Percentiles rank a stretch among this genome's conserved stretches.
Conservation (phyloP, 2,888 invertebrate species). For the Coelinius sp. region DNA sequence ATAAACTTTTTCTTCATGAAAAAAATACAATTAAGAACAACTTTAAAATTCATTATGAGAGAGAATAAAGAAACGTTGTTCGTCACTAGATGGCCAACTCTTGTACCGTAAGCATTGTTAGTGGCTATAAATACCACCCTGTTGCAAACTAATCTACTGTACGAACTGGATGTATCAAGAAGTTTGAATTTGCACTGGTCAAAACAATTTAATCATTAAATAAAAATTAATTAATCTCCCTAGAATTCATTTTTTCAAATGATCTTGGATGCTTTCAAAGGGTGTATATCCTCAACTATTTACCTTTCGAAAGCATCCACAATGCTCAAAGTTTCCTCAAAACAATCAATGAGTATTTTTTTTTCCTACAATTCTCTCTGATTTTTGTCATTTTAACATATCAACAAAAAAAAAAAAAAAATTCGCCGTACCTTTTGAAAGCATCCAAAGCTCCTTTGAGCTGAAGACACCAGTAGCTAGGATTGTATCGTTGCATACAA, state of each 20-base stretch:
- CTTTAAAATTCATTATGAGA: neutral
- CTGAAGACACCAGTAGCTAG: slow-evolving; percentile 99
- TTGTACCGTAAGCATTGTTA: slow-evolving; percentile 65
- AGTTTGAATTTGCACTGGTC: slow-evolving; percentile 53
- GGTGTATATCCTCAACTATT: slow-evolving; percentile 58
- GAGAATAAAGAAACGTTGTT: neutral
- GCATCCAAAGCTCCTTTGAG: slow-evolving; percentile 98
- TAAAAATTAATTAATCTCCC: too few species aligned
- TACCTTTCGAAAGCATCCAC: slow-evolving; percentile 70
- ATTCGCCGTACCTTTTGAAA: slow-evolving; percentile 88
- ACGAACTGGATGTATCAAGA: slow-evolving; percentile 47
- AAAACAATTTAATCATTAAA: too few species aligned
- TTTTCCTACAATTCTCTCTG: neutral
- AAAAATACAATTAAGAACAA: too few species aligned
- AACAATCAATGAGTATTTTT: slow-evolving; percentile 18
- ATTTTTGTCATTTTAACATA: slow-evolving; percentile 41
- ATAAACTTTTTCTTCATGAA: too few species aligned
- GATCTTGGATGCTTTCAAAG: slow-evolving; percentile 68
- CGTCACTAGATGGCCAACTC: slow-evolving; percentile 36
- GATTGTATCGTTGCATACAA: slow-evolving; percentile 99
- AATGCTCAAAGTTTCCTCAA: slow-evolving; percentile 10
- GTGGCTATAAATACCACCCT: slow-evolving; percentile 66
- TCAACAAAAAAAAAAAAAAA: too few species aligned
- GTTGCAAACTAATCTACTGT: slow-evolving; percentile 66
- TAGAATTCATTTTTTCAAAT: neutral